Evolutionary conservation across 2,113 vertebrate genomes (phyloP).

Genomic region (Thymallus thymallus): DNA sequence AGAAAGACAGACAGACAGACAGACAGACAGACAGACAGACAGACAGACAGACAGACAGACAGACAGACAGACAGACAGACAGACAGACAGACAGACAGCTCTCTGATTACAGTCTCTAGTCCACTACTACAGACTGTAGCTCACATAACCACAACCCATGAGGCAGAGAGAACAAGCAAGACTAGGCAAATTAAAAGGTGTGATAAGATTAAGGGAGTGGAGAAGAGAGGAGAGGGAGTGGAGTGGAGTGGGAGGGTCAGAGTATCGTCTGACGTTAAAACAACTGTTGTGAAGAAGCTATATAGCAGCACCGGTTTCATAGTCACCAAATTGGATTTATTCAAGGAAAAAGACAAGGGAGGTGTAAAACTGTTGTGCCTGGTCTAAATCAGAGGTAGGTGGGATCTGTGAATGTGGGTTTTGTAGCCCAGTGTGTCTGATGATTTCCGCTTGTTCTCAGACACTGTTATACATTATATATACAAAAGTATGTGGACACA

Average conservation of each 20-base stretch:
- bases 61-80: no score
- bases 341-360: background rate
- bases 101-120: slow-evolving; percentile 19
- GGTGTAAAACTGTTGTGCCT: background rate
- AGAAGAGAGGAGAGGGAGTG: background rate
- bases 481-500: no score
- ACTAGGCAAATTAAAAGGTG: background rate
- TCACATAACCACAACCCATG: background rate
- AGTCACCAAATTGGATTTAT: background rate
- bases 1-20: no score
- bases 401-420: background rate
- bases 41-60: background rate
- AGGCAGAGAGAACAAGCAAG: background rate
- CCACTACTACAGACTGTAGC: slow-evolving; percentile 13
- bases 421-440: background rate
- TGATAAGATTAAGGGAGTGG: background rate
- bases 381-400: background rate
- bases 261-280: background rate
- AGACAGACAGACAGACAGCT: background rate
- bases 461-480: background rate
- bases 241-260: background rate
- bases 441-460: background rate
- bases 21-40: no score
- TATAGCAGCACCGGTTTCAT: background rate
- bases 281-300: background rate